Conservation (phyloP, 2,888 invertebrate species). For the Idaea biselata region DNA sequence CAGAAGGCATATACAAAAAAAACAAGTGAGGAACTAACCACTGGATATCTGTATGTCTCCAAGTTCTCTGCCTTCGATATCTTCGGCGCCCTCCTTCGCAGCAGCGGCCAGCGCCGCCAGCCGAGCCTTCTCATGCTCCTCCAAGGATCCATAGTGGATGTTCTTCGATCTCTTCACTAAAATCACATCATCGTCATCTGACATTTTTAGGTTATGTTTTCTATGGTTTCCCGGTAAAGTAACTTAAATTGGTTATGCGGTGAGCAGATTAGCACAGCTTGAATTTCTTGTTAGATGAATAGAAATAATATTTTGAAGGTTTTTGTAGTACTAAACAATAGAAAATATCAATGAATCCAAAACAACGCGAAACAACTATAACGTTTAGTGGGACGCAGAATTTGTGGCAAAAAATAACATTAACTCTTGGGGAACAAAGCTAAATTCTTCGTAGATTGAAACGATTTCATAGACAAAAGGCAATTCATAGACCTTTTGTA, state of each 20-base stretch:
- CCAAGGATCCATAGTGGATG: constrained; percentile 94
- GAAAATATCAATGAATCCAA: background rate
- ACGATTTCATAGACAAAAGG: background rate
- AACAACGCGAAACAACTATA: background rate
- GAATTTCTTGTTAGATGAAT: background rate
- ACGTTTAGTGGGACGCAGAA: background rate
- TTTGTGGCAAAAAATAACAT: background rate
- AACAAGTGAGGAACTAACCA: constrained; percentile 58
- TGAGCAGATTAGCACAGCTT: background rate
- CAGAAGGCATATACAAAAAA: background rate
- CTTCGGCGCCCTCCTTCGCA: constrained; percentile 82
- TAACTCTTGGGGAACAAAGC: background rate
- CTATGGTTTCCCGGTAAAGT: background rate
- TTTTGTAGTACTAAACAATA: background rate
- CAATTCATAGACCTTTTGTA: background rate
- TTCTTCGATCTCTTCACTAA: constrained; percentile 87
- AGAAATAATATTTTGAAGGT: background rate
- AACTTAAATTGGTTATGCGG: background rate
- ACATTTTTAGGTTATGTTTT: constrained; percentile 82
- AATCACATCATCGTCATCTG: constrained; percentile 91
- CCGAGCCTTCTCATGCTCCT: constrained; percentile 89
- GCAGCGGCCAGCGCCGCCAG: constrained; percentile 80
- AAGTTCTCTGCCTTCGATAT: constrained; percentile 80
- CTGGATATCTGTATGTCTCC: constrained; percentile 85
- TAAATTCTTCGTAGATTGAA: background rate